phyloP scores from a whole-genome alignment of 1,140 invertebrate genomes.

The Bombus picipes region DNA sequence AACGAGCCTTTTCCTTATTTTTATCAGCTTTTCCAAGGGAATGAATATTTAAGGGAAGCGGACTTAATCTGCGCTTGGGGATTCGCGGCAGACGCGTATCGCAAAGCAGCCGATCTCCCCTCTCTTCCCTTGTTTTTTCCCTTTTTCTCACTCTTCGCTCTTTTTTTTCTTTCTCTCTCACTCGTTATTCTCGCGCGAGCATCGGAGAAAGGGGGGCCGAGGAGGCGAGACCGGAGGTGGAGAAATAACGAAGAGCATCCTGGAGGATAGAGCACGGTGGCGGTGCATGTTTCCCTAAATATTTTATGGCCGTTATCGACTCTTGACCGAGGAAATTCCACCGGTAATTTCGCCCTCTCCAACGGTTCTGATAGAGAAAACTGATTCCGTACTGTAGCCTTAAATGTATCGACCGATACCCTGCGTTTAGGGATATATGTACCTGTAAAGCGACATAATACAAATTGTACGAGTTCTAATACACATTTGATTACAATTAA shows the following conservation, averaged over 20 bases:
- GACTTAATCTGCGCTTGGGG: slow-evolving; percentile 80
- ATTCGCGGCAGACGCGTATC: slow-evolving; percentile 76
- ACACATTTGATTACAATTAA: not conserved
- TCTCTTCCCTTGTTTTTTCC: slow-evolving; percentile 18
- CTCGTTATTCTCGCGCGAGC: slow-evolving; percentile 57
- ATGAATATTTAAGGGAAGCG: slow-evolving; percentile 79
- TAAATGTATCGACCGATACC: not conserved
- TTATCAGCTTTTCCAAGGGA: slow-evolving; percentile 79
- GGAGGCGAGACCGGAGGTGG: slow-evolving; percentile 52
- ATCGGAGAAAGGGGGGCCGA: not conserved
- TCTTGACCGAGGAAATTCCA: slow-evolving; percentile 71
- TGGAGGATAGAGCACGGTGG: slow-evolving; percentile 54
- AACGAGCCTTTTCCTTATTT: slow-evolving; percentile 73
- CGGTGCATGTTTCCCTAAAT: slow-evolving; percentile 70
- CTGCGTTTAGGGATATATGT: not conserved
- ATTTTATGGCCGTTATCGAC: slow-evolving; percentile 72
- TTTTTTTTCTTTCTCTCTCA: slow-evolving; percentile 24
- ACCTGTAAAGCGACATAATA: too few relatives aligned
- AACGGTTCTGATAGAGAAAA: slow-evolving; percentile 51
- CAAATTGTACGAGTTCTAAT: not conserved
- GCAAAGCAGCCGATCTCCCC: slow-evolving; percentile 72
- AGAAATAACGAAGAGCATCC: slow-evolving; percentile 65
- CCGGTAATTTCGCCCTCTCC: slow-evolving; percentile 60
- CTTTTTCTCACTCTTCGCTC: not conserved
- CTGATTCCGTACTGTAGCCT: slow-evolving; percentile 39